Evolutionary conservation across 2,113 vertebrate genomes (phyloP).

Genomic region (Platycercus adscitus): DNA sequence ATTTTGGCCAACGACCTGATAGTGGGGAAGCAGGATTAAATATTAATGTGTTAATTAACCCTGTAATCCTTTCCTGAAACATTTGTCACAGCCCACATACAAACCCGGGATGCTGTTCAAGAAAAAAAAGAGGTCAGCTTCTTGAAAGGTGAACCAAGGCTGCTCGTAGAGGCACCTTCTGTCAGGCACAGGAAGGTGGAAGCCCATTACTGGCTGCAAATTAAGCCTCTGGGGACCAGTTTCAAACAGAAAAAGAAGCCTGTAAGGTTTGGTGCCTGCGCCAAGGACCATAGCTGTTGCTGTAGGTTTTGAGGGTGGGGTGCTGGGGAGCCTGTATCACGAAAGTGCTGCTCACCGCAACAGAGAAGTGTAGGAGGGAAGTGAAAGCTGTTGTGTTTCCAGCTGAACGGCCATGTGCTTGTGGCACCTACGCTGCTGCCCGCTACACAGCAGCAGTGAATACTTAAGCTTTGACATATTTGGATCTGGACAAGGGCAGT

Average conservation of each 20-base stretch:
- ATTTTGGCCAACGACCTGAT: neutral
- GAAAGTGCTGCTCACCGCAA: neutral
- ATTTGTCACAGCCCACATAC: neutral
- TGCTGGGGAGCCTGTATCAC: neutral
- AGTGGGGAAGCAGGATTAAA: neutral
- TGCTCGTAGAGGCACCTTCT: constrained; percentile 8
- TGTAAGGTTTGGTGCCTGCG: constrained; percentile 1
- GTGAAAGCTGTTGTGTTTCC: neutral
- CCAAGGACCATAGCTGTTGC: neutral
- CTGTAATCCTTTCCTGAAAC: constrained; percentile 22
- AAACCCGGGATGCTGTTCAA: constrained; percentile 10
- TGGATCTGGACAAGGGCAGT: neutral
- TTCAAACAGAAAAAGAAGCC: constrained; percentile 24
- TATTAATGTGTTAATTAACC: constrained; percentile 31
- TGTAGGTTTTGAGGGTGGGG: neutral
- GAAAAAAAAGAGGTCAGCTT: constrained; percentile 53
- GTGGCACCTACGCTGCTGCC: neutral
- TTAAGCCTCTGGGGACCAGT: constrained; percentile 48
- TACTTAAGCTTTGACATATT: neutral
- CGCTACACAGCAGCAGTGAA: neutral
- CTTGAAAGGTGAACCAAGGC: constrained; percentile 55
- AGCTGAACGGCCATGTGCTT: neutral
- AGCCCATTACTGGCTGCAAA: constrained; percentile 61
- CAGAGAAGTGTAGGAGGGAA: neutral
- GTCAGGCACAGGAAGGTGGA: constrained; percentile 45